Evolutionary conservation across 2,888 invertebrate species (phyloP), one percentile per base, ranked within the genome.

Genomic region (Vannuccia rotundouncinata): DNA sequence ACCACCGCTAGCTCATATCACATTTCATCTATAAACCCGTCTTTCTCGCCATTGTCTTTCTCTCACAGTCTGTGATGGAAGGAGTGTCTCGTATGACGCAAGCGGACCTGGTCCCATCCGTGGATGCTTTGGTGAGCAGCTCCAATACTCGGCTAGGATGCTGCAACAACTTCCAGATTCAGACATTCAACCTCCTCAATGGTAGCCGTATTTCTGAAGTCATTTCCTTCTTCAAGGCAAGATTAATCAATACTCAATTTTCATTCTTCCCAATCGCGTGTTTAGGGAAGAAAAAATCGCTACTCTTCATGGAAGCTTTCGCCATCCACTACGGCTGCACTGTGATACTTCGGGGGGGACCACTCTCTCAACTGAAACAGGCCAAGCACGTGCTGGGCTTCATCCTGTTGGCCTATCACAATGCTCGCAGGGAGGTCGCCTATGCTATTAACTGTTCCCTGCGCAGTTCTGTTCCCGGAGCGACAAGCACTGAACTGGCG

Each of bases 231-330:
- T n/a, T n/a, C n/a, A n/a, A n/a, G n/a, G n/a, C n/a, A n/a, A n/a
- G n/a, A n/a, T n/a, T n/a, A n/a, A n/a, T n/a, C n/a, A n/a, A n/a
- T n/a, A n/a, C n/a, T n/a, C n/a, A n/a, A n/a, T n/a, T n/a, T n/a
- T n/a, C n/a, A n/a, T n/a, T n/a, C n/a, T n/a, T n/a, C n/a, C n/a
- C n/a, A n/a, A n/a, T n/a, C n/a, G n/a, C n/a, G n/a, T n/a, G n/a
- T n/a, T n/a, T n/a, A n/a, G n/a, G n/a, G n/a, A n/a, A n/a, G n/a
- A n/a, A n/a, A n/a, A 98, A 98, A 89, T 94, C 94, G 0, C 88
- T 98, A 31, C 94, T 98, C 94, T 93, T 93, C 83, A 92, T 97
- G 84, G 96, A 96, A 88, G 95, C 95, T 1, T 93, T 95, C 83
- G 92, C 93, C 0, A 91, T 92, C 85, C 92, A 93, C 84, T 90